A percentile compares a stretch with the other conserved stretches of the same genome.
phyloP scores from a whole-genome alignment of 1,140 invertebrate species.

The Eupeodes corollae region DNA sequence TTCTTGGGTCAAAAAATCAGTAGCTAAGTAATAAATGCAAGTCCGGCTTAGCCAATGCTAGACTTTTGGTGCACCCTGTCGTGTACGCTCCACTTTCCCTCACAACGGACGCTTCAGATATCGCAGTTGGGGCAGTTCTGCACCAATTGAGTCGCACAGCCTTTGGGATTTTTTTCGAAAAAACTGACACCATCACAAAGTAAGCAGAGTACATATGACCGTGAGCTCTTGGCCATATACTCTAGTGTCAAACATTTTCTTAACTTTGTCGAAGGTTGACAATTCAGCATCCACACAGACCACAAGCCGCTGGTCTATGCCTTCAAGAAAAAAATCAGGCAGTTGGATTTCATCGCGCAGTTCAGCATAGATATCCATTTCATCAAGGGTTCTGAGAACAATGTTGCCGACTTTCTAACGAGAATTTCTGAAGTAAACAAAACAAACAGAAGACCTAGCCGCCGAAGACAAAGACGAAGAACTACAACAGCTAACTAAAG shows the following conservation, averaged over 20 bases:
- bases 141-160: conserved; percentile 13
- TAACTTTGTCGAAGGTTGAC: conserved; percentile 25
- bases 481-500: too few relatives aligned
- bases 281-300: conserved; percentile 31
- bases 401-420: too few relatives aligned
- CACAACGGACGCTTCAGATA: conserved; percentile 10
- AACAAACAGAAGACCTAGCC: too few relatives aligned
- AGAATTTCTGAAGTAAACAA: too few relatives aligned
- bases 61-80: conserved; percentile 1
- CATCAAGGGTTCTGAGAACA: too few relatives aligned
- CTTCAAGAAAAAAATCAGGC: conserved; percentile 15
- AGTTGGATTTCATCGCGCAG: conserved; percentile 18
- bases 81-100: conserved; percentile 1
- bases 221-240: conserved; percentile 32
- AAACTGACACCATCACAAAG: conserved; percentile 12
- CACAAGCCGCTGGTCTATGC: conserved; percentile 35
- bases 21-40: too few relatives aligned
- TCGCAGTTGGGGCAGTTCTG: conserved; percentile 13
- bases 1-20: too few relatives aligned
- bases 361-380: too few relatives aligned
- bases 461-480: too few relatives aligned
- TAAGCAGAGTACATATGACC: conserved; percentile 30
- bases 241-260: conserved; percentile 24
- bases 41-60: not conserved
- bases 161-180: conserved; percentile 21